Evolutionary conservation across 2,113 vertebrate species (phyloP).

Genomic region (Garra rufa): DNA sequence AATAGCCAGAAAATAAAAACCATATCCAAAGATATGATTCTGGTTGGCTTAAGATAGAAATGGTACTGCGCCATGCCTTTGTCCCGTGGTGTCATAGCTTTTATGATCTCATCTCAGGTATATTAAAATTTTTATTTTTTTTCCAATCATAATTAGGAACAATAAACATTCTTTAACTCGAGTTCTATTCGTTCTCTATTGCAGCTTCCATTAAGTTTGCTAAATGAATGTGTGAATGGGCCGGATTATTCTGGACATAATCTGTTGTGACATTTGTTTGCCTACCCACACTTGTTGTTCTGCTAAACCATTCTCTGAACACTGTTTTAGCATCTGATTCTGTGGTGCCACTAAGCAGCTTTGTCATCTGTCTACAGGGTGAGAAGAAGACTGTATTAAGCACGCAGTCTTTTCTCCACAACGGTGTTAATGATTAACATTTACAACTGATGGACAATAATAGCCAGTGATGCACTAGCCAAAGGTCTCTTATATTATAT

Average conservation of each 20-base stretch:
- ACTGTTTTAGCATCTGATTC: slow-evolving; percentile 34
- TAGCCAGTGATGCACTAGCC: slow-evolving; percentile 57
- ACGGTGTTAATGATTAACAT: slow-evolving; percentile 76
- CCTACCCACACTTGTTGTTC: neutral
- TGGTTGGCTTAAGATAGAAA: neutral
- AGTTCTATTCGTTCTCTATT: neutral
- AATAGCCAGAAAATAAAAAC: neutral
- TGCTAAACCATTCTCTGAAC: neutral
- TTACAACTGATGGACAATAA: slow-evolving; percentile 67
- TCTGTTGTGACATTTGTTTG: slow-evolving; percentile 29
- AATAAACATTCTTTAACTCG: neutral
- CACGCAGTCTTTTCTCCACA: neutral
- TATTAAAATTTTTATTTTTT: neutral
- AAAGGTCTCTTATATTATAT: slow-evolving; percentile 71
- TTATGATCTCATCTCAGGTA: neutral
- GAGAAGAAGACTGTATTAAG: slow-evolving; percentile 29
- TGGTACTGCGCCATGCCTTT: neutral
- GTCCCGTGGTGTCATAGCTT: neutral
- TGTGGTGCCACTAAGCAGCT: slow-evolving; percentile 30
- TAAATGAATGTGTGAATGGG: neutral
- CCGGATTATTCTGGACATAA: neutral
- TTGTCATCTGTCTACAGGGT: slow-evolving; percentile 16
- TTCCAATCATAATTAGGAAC: neutral
- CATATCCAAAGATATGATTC: neutral
- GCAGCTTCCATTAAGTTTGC: neutral